phyloP scores from a whole-genome alignment of 2,113 vertebrate species.

The Larimichthys polyactis region DNA sequence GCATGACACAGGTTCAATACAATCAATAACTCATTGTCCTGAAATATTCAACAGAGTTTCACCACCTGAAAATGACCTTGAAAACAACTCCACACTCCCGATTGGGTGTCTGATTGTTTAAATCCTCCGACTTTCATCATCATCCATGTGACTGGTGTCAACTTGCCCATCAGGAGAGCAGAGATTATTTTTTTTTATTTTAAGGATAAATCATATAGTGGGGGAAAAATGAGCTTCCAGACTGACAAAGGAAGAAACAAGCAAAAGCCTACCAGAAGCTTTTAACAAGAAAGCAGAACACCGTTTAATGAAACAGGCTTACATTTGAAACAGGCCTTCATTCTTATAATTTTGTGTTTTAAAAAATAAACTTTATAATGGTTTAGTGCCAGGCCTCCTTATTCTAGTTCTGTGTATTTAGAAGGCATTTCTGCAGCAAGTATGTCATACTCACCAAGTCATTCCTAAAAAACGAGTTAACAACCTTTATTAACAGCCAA shows the following conservation, averaged over 20 bases:
- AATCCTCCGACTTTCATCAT: not conserved
- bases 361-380: too few species aligned
- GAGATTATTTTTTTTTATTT: not conserved
- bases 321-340: not conserved
- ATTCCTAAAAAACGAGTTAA: too few species aligned
- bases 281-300: too few species aligned
- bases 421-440: too few species aligned
- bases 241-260: not conserved
- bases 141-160: not conserved
- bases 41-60: conserved; percentile 24
- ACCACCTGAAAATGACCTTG: conserved; percentile 39
- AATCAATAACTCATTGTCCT: conserved; percentile 60
- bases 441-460: too few species aligned
- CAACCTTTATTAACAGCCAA: too few species aligned
- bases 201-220: not conserved
- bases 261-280: not conserved
- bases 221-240: not conserved
- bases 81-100: conserved; percentile 5
- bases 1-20: conserved; percentile 55
- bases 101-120: conserved; percentile 9
- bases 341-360: too few species aligned
- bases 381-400: too few species aligned
- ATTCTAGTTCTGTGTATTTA: too few species aligned
- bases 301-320: not conserved
- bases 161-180: not conserved